These are phyloP conservation scores for Erpetoichthys calabaricus DNA, from an alignment of 2,797 vertebrate genomes.

Conservation along the genomic window DNA sequence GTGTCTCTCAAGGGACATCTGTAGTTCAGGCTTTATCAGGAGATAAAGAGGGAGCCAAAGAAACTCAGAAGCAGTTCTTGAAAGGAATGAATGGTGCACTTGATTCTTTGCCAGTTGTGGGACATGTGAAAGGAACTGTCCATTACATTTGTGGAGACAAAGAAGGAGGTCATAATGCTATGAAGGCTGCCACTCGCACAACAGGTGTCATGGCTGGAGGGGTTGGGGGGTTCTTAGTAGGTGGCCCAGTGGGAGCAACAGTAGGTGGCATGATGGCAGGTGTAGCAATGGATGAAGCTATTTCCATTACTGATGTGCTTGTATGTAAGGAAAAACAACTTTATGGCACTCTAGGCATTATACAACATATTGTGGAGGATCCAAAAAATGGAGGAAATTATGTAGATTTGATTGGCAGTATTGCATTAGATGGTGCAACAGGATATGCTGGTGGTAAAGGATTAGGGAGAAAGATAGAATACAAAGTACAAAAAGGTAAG, in stretches of 20 bases:
- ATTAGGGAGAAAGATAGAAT: background rate
- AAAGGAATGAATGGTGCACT: background rate
- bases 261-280: background rate
- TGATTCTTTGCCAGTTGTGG: background rate
- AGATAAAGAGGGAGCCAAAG: background rate
- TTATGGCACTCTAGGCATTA: background rate
- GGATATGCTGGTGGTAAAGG: background rate
- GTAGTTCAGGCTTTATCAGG: background rate
- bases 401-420: background rate
- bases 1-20: background rate
- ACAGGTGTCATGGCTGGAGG: background rate
- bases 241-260: background rate
- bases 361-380: background rate
- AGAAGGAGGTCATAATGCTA: background rate
- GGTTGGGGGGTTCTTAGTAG: background rate
- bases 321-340: background rate
- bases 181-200: constrained; percentile 1
- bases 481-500: background rate
- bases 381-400: background rate
- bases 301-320: background rate
- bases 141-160: constrained; percentile 1
- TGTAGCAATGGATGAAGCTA: background rate
- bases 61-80: background rate
- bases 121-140: background rate
- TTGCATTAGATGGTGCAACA: background rate